Base-by-base conservation (phyloP, 2,797 vertebrate genomes). In the Australoheros facetus region DNA sequence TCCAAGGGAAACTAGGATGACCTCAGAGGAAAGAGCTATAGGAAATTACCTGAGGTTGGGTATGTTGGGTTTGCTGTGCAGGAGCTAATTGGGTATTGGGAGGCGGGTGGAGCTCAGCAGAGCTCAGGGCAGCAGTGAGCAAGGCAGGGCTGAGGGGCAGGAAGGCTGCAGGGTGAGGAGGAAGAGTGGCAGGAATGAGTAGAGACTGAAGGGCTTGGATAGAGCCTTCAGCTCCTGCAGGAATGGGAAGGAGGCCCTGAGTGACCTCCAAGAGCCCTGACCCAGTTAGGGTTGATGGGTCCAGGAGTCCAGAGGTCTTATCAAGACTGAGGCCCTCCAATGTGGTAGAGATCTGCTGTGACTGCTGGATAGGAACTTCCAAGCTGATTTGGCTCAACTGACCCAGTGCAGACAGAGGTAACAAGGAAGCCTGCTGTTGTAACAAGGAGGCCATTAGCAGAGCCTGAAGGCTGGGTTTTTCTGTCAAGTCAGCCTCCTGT, bases 391-490 rank as follows among this genome's bases (percentile, higher is more conserved):
- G 94, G 80, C 90, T 96, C 89, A 95, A 94, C 75, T 94, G 94
- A 86, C 92, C 92, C 37, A 96, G 88, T 1, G 94, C 92, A 28
- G 95, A 93, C 3, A 96, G 83, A 72, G 96, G 94, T 84, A 96
- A 90, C 90, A 96, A 86, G 72, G 93, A 81, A 0, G 90, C 84
- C 45, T 95, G 95, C 58, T 96, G 95, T 71, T 95, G 96, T 26
- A 96, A 90, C 91, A 98, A 90, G 57, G 97, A 97, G 5, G 97
- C 96, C 94, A 96, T 96, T 55, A 97, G 94, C 58, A 97, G 93
- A 13, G 96, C 95, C 81, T 97, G 96, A 12, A 95, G 89, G 64
- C 86, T 90, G 6, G 91, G 92, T 81, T 96, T 96, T 86, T 96
- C 96, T 0, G 92, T 91, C 0, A 95, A 87, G 58, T 96, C 95